Percentiles rank a stretch among this genome's conserved stretches.
Evolutionary conservation across 2,888 invertebrate genomes (phyloP).

Genomic region (Dimorphilus gyrociliatus): DNA sequence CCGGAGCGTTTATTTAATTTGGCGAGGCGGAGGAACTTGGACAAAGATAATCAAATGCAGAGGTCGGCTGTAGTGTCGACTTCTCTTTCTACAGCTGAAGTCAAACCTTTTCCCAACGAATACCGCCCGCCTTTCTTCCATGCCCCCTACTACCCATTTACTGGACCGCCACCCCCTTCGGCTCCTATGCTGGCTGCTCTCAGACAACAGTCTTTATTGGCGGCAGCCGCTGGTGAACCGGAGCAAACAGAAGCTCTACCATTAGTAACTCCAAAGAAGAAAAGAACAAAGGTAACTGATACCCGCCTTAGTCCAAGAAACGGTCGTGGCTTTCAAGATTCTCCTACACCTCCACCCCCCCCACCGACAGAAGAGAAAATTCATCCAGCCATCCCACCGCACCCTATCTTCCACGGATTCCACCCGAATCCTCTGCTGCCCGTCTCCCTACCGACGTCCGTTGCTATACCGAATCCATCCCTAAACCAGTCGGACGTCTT

Average conservation of each 20-base stretch:
- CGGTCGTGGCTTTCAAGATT: conserved; percentile 1
- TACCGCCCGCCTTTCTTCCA: conserved; percentile 34
- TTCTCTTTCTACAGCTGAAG: too few relatives aligned
- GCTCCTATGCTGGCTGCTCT: conserved; percentile 9
- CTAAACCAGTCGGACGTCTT: conserved; percentile 46
- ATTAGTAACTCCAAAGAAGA: conserved; percentile 79
- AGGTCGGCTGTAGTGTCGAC: too few relatives aligned
- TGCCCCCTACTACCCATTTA: conserved; percentile 49
- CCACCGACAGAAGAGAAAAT: too few relatives aligned
- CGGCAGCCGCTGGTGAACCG: conserved; percentile 14
- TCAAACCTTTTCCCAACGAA: too few relatives aligned
- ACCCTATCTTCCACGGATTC: too few relatives aligned
- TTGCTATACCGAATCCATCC: conserved; percentile 88
- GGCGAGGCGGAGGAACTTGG: too few relatives aligned
- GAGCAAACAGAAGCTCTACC: conserved; percentile 60
- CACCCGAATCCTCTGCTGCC: too few relatives aligned
- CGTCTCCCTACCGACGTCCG: conserved; percentile 75
- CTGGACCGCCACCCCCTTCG: conserved; percentile 47
- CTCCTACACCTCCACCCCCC: conserved; percentile 4
- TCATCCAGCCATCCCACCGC: too few relatives aligned
- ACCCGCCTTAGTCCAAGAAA: conserved; percentile 33
- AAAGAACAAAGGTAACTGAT: conserved; percentile 77
- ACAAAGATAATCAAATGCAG: too few relatives aligned
- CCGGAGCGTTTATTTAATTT: too few relatives aligned
- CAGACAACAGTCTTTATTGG: conserved; percentile 14